Base-by-base conservation (phyloP, 37 sponge, comb jelly and placozoan species). In the Bolinopsis microptera region DNA sequence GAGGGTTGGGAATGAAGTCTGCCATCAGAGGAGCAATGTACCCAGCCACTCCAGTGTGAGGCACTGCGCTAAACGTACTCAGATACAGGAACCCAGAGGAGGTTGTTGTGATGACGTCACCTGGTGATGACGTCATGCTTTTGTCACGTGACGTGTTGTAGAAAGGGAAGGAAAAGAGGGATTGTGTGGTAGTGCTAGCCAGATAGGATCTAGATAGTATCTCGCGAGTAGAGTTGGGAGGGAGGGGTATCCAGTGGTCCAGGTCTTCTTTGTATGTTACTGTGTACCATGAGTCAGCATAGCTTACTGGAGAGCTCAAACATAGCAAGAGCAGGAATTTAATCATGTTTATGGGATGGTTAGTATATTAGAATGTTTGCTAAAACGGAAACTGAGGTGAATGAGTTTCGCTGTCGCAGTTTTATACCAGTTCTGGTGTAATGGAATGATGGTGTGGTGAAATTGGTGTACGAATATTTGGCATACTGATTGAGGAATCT, bases 1-100 rank as follows among this genome's bases (percentile, higher is more conserved):
- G 35, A 80, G 82, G 18, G 75, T 21, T n/a, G 75, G 90, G 90
- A 9, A 38, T 2, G 61, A 41, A 86, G 61, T 86, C 36, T 41
- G 90, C 90, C 90, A 86, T 86, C 48, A 86, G 90, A n/a, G 90
- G 90, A 36, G 90, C 90, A 16, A 86, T 39, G 2, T 41, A 41
- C 2, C 41, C 90, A n/a, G 61, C 40, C 8, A 27, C 28, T 23
- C 61, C 90, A 8, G 24, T 34, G 13, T 86, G 90, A 23, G 90
- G 90, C n/a, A 25, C 30, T 18, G 41, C 40, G 3, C n/a, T 41
- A 48, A 36, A 86, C 8, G 90, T 24, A 25, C 48, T 26, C 25
- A 86, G 90, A 38, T 86, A 86, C 22, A 86, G 40, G 61, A 86
- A 86, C 41, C 90, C 90, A 18, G 34, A 38, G 8, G 90, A 86